Percentiles rank a stretch among this genome's conserved stretches.
These are phyloP conservation scores for Triplophysa tibetana DNA, from an alignment of 2,113 vertebrate species.

Conservation along the genomic window DNA sequence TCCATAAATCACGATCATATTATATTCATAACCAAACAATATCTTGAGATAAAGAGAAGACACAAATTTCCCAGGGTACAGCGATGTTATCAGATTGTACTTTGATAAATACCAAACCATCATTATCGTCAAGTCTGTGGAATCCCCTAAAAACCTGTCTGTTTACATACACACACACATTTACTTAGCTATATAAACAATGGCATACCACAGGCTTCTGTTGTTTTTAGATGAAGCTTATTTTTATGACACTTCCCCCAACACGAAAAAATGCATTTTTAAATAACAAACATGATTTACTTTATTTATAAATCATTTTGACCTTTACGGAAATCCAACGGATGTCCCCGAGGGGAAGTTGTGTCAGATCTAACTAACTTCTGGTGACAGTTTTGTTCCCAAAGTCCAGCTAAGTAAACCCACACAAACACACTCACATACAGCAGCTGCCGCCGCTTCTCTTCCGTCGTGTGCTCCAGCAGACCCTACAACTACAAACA, in stretches of 20 bases:
- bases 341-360: constrained; percentile 13
- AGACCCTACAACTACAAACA: constrained; percentile 45
- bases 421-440: background rate
- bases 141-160: constrained; percentile 3
- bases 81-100: background rate
- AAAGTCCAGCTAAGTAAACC: constrained; percentile 28
- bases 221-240: constrained; percentile 12
- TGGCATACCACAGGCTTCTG: background rate
- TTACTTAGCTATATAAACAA: background rate
- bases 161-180: background rate
- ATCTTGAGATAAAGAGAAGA: background rate
- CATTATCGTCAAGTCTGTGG: background rate
- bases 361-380: constrained; percentile 20
- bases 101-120: background rate
- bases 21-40: too few species aligned
- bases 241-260: background rate
- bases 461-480: constrained; percentile 31
- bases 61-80: background rate
- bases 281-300: background rate
- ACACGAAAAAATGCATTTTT: background rate
- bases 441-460: constrained; percentile 26
- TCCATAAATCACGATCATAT: too few species aligned
- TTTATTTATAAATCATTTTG: constrained; percentile 15
- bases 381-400: constrained; percentile 25
- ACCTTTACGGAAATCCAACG: constrained; percentile 24